Evolutionary conservation across 1,140 invertebrate genomes (phyloP), one percentile per base, ranked within the genome.

Genomic region (Mercenaria mercenaria): DNA sequence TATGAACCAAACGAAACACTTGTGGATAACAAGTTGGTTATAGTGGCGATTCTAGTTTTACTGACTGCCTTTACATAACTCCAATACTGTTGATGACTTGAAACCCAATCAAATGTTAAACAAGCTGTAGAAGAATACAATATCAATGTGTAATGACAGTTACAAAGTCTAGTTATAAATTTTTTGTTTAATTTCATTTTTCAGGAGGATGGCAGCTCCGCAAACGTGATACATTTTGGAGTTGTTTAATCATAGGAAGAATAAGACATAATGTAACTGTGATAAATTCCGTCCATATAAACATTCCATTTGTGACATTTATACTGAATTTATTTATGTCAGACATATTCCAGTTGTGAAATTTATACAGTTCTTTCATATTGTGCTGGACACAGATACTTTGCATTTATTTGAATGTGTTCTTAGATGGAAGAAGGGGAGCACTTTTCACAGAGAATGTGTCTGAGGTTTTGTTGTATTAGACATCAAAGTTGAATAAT

Each of bases 151-250:
- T 8, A 37, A 8, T 67, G 20, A 59, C 20, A 6, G 18, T 4
- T 10, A 10, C 32, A 67, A 37, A 32, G 61, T 37, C 10, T 32
- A 13, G 23, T 10, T 34, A 6, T 61, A n/a, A 61, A 61, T 13
- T 6, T 61, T 6, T 61, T 8, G 4, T 72, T 74, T 26, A 56
- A n/a, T n/a, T 29, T n/a, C 37, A 26, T 80, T 29, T 77, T 85
- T 79, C 39, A 90, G 76, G 93, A 90, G 0, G 92, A 93, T 56
- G 90, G 84, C 39, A 88, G 89, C 15, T 92, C 92, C 41, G 92
- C 93, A 23, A 95, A 95, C 90, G 94, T 95, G 56, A 94, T 94
- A 43, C 94, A 95, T 89, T 95, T 95, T 92, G 94, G 94, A 37
- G 90, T 95, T 69, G 93, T 95, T 2, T 95, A 88, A 92, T n/a